phyloP scores from a whole-genome alignment of 2,797 vertebrate species.

The Poeciliopsis turneri region DNA sequence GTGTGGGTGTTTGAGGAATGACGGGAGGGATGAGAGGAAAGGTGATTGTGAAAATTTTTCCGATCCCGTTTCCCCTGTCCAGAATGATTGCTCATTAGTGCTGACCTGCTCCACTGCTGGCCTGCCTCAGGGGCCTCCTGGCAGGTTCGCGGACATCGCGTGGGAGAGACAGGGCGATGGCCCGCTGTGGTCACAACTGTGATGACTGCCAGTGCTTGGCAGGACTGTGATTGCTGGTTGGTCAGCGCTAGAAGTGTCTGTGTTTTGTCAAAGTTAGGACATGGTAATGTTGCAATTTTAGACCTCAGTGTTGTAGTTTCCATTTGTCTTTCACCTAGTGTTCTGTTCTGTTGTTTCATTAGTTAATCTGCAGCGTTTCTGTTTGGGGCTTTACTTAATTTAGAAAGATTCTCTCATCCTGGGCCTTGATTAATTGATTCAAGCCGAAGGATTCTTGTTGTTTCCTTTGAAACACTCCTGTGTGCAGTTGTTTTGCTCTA shows the following conservation, averaged over 20 bases:
- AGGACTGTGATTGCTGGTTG: slow-evolving; percentile 50
- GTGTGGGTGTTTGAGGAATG: slow-evolving; percentile 67
- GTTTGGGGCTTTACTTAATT: slow-evolving; percentile 26
- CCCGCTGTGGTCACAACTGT: slow-evolving; percentile 54
- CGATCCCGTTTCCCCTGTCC: slow-evolving; percentile 45
- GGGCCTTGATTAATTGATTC: slow-evolving; percentile 22
- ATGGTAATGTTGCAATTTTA: slow-evolving; percentile 53
- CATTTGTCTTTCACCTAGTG: slow-evolving; percentile 27
- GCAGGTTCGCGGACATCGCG: slow-evolving; percentile 59
- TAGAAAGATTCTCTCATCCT: slow-evolving; percentile 21
- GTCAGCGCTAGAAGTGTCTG: slow-evolving; percentile 50
- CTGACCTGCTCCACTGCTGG: slow-evolving; percentile 71
- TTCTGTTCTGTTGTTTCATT: slow-evolving; percentile 40
- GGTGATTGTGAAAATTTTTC: slow-evolving; percentile 52
- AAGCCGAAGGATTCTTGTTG: slow-evolving; percentile 1
- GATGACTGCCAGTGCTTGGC: slow-evolving; percentile 51
- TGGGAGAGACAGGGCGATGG: slow-evolving; percentile 62
- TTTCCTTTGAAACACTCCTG: slow-evolving; percentile 7
- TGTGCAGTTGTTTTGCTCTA: slow-evolving; percentile 10
- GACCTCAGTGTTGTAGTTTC: slow-evolving; percentile 29
- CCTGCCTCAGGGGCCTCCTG: slow-evolving; percentile 55
- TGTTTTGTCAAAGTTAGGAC: slow-evolving; percentile 46
- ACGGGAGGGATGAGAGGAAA: slow-evolving; percentile 44
- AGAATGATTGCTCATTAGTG: slow-evolving; percentile 69
- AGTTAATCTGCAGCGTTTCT: slow-evolving; percentile 24